These are phyloP conservation scores for Drosophila borborema DNA, from an alignment of 2,888 invertebrate genomes.

Conservation along the genomic window DNA sequence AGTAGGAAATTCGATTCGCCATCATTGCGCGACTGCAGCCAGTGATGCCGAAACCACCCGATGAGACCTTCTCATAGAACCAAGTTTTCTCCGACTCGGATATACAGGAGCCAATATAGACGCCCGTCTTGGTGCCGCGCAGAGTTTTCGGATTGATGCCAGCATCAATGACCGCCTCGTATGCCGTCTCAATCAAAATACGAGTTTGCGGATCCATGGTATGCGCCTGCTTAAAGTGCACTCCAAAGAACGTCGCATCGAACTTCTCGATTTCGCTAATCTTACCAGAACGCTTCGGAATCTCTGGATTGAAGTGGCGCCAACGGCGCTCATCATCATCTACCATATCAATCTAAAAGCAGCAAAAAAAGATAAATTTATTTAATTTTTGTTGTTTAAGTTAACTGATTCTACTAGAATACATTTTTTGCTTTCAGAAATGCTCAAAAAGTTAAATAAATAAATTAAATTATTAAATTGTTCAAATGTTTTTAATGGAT, in stretches of 20 bases:
- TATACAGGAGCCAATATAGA: slow-evolving; percentile 90
- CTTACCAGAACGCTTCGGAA: slow-evolving; percentile 91
- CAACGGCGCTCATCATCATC: slow-evolving; percentile 92
- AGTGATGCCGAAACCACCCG: slow-evolving; percentile 85
- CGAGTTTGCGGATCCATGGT: slow-evolving; percentile 92
- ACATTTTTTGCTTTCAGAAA: too few species aligned
- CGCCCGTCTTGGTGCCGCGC: slow-evolving; percentile 89
- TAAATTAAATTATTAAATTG: too few species aligned
- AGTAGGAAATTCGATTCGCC: slow-evolving; percentile 95
- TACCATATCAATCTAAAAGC: slow-evolving; percentile 90
- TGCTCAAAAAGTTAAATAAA: too few species aligned
- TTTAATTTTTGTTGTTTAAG: neutral
- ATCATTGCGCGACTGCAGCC: slow-evolving; percentile 96
- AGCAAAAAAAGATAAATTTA: neutral
- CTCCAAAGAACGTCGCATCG: slow-evolving; percentile 91
- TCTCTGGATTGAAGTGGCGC: slow-evolving; percentile 90
- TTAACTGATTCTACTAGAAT: too few species aligned
- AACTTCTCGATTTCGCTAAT: slow-evolving; percentile 90
- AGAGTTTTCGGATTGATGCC: slow-evolving; percentile 89
- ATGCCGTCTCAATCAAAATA: slow-evolving; percentile 91
- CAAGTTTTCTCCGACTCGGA: slow-evolving; percentile 91
- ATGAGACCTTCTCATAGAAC: slow-evolving; percentile 88
- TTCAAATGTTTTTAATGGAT: neutral
- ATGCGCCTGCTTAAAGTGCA: slow-evolving; percentile 91
- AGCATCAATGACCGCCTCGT: slow-evolving; percentile 92